These are phyloP conservation scores for Argya squamiceps DNA, from an alignment of 2,797 vertebrate species.

Conservation along the genomic window DNA sequence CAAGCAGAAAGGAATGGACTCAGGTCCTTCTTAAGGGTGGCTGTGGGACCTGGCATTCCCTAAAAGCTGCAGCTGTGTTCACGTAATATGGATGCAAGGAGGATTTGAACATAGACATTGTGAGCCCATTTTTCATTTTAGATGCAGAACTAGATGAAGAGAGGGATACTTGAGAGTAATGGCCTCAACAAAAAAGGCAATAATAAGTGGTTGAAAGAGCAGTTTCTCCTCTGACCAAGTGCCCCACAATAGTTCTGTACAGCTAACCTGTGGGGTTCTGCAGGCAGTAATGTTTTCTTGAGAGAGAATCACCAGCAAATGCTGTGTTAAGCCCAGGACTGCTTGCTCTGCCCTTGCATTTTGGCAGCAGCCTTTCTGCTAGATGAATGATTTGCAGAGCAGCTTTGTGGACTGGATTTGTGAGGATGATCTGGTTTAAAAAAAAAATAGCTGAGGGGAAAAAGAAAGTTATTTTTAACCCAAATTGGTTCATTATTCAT, in stretches of 20 bases:
- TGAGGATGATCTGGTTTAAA: slow-evolving; percentile 13
- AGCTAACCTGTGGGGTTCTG: neutral
- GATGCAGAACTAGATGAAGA: neutral
- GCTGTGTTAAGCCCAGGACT: neutral
- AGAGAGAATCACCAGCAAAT: neutral
- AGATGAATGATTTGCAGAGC: neutral
- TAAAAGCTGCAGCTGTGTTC: neutral
- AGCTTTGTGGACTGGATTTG: slow-evolving; percentile 10
- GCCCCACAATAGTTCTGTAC: neutral
- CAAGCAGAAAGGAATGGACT: neutral
- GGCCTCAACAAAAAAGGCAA: neutral
- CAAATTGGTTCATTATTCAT: neutral
- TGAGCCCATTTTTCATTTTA: neutral
- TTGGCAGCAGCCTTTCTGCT: neutral
- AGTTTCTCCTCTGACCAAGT: neutral
- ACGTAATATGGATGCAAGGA: neutral
- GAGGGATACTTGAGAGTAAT: neutral
- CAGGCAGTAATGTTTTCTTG: neutral
- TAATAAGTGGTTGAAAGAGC: neutral
- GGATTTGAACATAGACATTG: neutral
- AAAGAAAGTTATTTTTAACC: slow-evolving; percentile 42
- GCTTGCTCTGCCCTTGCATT: neutral
- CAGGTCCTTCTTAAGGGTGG: neutral
- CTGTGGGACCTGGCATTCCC: neutral
- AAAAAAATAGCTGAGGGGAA: neutral